Conservation (phyloP, 1,140 invertebrate species). For the Cheumatopsyche charites region DNA sequence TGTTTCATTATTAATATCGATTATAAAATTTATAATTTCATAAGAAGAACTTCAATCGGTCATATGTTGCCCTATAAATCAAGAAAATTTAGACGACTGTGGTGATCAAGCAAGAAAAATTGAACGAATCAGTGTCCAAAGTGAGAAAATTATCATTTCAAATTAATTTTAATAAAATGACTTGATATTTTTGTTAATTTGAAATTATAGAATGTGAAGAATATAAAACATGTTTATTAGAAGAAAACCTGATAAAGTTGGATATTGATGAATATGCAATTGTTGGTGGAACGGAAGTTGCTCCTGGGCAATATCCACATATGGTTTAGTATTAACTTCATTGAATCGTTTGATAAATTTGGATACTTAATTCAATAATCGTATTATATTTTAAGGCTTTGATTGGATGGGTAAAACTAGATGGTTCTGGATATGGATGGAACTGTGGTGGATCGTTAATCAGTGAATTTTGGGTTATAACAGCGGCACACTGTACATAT, state of each 20-base stretch:
- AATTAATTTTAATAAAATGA: too few relatives aligned
- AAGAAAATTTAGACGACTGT: too few relatives aligned
- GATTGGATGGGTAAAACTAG: neutral
- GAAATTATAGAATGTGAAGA: neutral
- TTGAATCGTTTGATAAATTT: neutral
- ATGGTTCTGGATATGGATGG: neutral
- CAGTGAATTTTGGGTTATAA: constrained; percentile 15
- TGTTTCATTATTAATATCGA: neutral
- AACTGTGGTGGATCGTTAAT: constrained; percentile 26
- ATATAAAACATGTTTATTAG: neutral
- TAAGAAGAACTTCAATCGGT: neutral
- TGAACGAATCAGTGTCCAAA: too few relatives aligned
- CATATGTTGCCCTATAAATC: too few relatives aligned
- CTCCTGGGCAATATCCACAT: neutral
- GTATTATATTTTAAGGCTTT: neutral
- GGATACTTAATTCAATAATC: neutral
- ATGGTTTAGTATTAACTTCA: neutral
- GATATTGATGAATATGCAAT: neutral
- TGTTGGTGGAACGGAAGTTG: neutral
- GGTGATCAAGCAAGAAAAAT: too few relatives aligned
- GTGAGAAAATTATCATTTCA: too few relatives aligned
- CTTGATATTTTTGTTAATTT: too few relatives aligned
- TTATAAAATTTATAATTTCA: neutral
- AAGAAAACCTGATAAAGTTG: neutral
- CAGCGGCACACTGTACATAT: constrained; percentile 16